Conservation (phyloP, 2,888 invertebrate genomes). For the Hemithea aestivaria region DNA sequence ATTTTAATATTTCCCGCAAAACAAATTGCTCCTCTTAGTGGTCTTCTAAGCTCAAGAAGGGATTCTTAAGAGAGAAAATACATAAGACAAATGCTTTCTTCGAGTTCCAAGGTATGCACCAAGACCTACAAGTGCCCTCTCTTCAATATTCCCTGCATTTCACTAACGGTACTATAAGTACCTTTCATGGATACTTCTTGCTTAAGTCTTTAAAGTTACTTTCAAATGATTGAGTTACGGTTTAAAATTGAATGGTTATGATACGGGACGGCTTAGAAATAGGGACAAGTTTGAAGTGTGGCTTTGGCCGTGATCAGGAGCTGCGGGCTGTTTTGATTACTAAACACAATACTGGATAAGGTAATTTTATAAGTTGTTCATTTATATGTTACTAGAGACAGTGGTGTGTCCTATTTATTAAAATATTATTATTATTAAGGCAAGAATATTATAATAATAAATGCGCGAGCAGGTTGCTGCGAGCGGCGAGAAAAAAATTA, state of each 20-base stretch:
- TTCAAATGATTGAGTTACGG: conserved; percentile 24
- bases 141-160: conserved; percentile 16
- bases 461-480: too few relatives aligned
- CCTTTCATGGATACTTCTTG: conserved; percentile 21
- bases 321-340: conserved; percentile 1
- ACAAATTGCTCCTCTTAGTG: too few relatives aligned
- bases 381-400: too few relatives aligned
- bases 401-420: too few relatives aligned
- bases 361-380: too few relatives aligned
- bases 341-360: too few relatives aligned
- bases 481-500: too few relatives aligned
- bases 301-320: conserved; percentile 27
- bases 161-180: conserved; percentile 30
- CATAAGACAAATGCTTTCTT: conserved; percentile 14
- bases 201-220: conserved; percentile 11
- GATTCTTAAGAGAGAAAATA: conserved; percentile 6
- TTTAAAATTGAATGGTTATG: conserved; percentile 24
- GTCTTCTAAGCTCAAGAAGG: conserved; percentile 3
- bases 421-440: too few relatives aligned
- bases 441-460: too few relatives aligned
- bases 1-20: too few relatives aligned
- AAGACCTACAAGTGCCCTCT: not conserved
- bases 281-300: conserved; percentile 37
- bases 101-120: conserved; percentile 11
- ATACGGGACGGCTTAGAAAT: conserved; percentile 4